Percentiles rank a stretch among this genome's conserved stretches.
These are phyloP conservation scores for Proterorhinus semilunaris DNA, from an alignment of 2,113 vertebrate genomes.

Conservation along the genomic window DNA sequence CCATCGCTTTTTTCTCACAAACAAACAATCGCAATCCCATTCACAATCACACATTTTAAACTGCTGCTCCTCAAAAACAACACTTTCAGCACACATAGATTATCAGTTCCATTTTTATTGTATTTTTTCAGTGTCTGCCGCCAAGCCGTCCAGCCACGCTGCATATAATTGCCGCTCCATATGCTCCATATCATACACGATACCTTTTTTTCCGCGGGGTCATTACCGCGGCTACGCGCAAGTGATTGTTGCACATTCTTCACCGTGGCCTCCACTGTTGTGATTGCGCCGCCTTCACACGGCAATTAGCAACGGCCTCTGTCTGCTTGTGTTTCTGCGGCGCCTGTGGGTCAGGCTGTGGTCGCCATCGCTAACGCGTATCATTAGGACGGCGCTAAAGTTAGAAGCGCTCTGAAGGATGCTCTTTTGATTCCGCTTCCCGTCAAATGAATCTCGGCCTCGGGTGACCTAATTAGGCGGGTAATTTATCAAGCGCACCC, in stretches of 20 bases:
- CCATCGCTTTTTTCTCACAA: slow-evolving; percentile 4
- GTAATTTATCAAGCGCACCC: slow-evolving; percentile 62
- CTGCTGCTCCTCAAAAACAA: slow-evolving; percentile 8
- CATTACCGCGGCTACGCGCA: slow-evolving; percentile 29
- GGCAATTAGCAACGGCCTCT: slow-evolving; percentile 62
- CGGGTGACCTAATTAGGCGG: slow-evolving; percentile 68
- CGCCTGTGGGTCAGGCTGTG: slow-evolving; percentile 15
- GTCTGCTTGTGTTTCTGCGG: slow-evolving; percentile 51
- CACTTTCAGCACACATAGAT: slow-evolving; percentile 9
- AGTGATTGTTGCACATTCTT: slow-evolving; percentile 46
- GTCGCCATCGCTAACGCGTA: slow-evolving; percentile 33
- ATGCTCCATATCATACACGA: not conserved
- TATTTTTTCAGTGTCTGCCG: not conserved
- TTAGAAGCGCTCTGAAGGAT: slow-evolving; percentile 33
- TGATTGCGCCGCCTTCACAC: slow-evolving; percentile 57
- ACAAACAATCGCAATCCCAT: not conserved
- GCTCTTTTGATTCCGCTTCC: slow-evolving; percentile 49
- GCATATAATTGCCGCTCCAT: slow-evolving; percentile 9
- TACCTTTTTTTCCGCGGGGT: slow-evolving; percentile 27
- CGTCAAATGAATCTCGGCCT: slow-evolving; percentile 66
- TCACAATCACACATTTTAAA: not conserved
- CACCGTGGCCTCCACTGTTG: slow-evolving; percentile 38
- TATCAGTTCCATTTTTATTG: slow-evolving; percentile 9
- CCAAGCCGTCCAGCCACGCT: not conserved
- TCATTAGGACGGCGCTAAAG: slow-evolving; percentile 12